Conservation (phyloP, 2,888 invertebrate genomes). For the Rotaria socialis region DNA sequence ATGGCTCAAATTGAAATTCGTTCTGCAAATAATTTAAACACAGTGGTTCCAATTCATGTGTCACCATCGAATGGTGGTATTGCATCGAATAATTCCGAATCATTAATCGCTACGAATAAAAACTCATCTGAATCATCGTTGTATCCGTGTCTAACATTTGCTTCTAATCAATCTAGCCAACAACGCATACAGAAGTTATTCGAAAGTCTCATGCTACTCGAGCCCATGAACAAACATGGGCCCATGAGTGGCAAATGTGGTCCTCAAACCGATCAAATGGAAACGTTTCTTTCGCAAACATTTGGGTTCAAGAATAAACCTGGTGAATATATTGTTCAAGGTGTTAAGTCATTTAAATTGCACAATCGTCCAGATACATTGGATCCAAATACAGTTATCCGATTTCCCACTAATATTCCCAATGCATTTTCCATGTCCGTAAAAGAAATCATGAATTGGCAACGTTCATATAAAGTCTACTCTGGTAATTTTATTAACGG, state of each 20-base stretch:
- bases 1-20: no score
- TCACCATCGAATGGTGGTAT: no score
- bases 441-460: background rate
- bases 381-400: background rate
- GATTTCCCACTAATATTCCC: background rate
- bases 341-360: background rate
- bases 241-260: background rate
- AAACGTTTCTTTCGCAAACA: background rate
- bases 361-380: background rate
- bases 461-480: background rate
- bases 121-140: background rate
- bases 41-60: no score
- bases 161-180: background rate
- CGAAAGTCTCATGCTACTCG: background rate
- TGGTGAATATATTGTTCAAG: background rate
- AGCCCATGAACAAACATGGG: background rate
- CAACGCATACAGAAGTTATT: background rate
- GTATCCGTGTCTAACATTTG: background rate
- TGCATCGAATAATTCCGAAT: no score
- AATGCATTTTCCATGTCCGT: background rate
- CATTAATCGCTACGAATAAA: no score
- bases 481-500: background rate
- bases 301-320: background rate
- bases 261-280: background rate
- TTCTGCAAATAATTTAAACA: no score